Evolutionary conservation across 2,113 vertebrate species (phyloP), one percentile per base, ranked within the genome.

Genomic region (Castor canadensis): DNA sequence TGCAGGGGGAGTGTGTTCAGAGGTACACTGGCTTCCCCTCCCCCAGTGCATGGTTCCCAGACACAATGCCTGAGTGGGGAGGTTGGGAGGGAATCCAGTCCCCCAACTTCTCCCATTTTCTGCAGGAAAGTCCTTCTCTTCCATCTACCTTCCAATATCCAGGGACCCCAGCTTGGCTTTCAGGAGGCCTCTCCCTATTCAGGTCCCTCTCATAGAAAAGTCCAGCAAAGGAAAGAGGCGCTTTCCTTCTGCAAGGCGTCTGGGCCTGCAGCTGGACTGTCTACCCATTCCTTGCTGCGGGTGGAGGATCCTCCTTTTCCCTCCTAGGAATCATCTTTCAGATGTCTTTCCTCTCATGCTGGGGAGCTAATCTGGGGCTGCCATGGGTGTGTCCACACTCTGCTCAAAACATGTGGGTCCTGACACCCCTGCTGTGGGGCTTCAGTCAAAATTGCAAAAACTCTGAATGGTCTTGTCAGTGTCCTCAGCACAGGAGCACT

Each of bases 161-260:
- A 11, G 35, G 83, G 8, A 38, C 32, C 47, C 43, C 54, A 24
- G 80, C 67, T 38, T 17, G 9, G 20, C n/a, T 71, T 35, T n/a
- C 9, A 3, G 19, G 69, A 24, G 69, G 69, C 38, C 69, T 71
- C 69, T 71, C n/a, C 43, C 67, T 71, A 22, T 38, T 43, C 69
- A 71, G 38, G 69, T 24, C 43, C 69, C 9, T 26, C 43, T 43
- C 4, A 19, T 35, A 19, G 60, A 83, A 26, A 12, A 1, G 32
- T 15, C 28, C 43, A 66, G 13, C 2, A 7, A 60, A 56, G 38
- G 38, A 67, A 38, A 67, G 62, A n/a, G 0, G 0, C 2, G 2
- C 1, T 9, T 11, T 35, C 40, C 20, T 43, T 47, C 80, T 26
- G 12, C 11, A 12, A 11, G 43, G 43, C 19, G 45, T 6, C 5